These are phyloP conservation scores for Crambe crambe DNA, from an alignment of 37 sponge, comb jelly and placozoan species.

Conservation along the genomic window DNA sequence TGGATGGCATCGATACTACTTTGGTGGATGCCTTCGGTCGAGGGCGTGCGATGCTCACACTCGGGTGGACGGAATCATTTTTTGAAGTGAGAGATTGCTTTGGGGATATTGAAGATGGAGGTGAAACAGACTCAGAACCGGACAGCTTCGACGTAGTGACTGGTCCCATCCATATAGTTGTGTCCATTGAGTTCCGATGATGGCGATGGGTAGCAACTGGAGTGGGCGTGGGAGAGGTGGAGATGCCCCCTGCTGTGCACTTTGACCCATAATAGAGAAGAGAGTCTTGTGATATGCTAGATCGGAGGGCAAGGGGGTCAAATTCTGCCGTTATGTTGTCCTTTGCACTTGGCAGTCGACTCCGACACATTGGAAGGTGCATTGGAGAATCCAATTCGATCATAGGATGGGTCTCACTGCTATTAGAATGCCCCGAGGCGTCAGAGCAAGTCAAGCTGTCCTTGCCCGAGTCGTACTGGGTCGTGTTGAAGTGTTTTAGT, in stretches of 20 bases:
- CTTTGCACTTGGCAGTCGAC: background rate
- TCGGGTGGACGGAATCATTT: background rate
- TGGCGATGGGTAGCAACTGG: background rate
- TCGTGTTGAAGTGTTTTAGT: background rate
- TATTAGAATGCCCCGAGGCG: slow-evolving; percentile 22
- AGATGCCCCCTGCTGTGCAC: background rate
- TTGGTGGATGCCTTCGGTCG: slow-evolving; percentile 48
- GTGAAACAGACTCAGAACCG: background rate
- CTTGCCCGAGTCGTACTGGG: slow-evolving; percentile 49
- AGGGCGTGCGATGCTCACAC: slow-evolving; percentile 42
- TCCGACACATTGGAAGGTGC: background rate
- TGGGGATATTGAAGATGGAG: background rate
- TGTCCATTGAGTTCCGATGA: background rate
- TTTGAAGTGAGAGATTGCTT: background rate
- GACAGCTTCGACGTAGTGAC: background rate
- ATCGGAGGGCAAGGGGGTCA: slow-evolving; percentile 27
- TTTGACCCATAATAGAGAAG: background rate
- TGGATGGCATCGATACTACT: slow-evolving; percentile 1
- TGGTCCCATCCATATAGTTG: no score
- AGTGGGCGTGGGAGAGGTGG: slow-evolving; percentile 4
- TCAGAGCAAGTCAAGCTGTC: slow-evolving; percentile 45
- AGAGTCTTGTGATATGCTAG: slow-evolving; percentile 23
- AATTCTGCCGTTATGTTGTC: background rate
- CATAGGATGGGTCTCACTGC: slow-evolving; percentile 17
- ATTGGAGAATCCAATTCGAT: slow-evolving; percentile 21